phyloP scores from a whole-genome alignment of 2,113 vertebrate species.

The Aviceda subcristata region DNA sequence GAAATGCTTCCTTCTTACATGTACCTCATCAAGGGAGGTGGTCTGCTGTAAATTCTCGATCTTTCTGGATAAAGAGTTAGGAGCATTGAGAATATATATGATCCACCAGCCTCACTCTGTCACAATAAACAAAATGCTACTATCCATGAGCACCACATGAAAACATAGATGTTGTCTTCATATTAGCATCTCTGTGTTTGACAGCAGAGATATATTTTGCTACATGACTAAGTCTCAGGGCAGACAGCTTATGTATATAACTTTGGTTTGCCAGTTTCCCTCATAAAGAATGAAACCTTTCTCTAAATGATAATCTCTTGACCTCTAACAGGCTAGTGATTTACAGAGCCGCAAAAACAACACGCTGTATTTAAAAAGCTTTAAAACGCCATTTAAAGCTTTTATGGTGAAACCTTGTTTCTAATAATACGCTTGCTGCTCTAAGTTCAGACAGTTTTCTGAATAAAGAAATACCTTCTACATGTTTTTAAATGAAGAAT shows the following conservation, averaged over 20 bases:
- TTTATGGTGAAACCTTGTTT: neutral
- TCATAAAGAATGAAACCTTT: slow-evolving; percentile 10
- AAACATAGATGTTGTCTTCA: neutral
- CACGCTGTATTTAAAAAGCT: slow-evolving; percentile 39
- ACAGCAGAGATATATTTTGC: neutral
- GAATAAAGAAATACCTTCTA: slow-evolving; percentile 20
- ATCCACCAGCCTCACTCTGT: neutral
- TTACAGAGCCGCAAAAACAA: slow-evolving; percentile 31
- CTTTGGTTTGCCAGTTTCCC: neutral
- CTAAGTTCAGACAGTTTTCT: neutral
- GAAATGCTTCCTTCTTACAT: neutral
- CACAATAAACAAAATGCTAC: neutral
- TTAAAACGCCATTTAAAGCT: slow-evolving; percentile 44
- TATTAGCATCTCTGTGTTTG: neutral
- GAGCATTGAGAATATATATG: neutral
- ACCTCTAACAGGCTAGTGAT: slow-evolving; percentile 31
- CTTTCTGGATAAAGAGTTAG: neutral
- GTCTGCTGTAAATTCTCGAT: neutral
- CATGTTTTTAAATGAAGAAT: slow-evolving; percentile 10
- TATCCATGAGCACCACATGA: neutral
- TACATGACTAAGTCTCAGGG: neutral
- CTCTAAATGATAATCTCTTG: slow-evolving; percentile 34
- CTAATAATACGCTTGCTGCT: slow-evolving; percentile 27
- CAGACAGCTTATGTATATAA: slow-evolving; percentile 17
- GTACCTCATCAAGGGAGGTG: neutral